These are phyloP conservation scores for Cheilosia grossa DNA, from an alignment of 2,888 invertebrate species.

Conservation along the genomic window DNA sequence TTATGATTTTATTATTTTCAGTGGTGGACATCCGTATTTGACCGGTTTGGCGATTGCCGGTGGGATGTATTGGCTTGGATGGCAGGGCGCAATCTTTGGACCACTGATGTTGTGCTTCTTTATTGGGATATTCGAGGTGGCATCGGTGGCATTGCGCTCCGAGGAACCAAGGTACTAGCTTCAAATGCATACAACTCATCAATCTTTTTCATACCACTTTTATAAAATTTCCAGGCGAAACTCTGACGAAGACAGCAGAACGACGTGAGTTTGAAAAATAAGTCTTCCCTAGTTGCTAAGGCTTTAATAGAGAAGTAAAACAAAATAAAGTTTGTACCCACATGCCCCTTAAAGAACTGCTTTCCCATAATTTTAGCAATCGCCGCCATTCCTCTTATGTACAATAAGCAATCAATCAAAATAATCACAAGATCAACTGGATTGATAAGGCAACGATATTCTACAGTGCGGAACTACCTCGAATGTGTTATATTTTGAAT, in stretches of 20 bases:
- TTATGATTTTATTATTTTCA: conserved; percentile 80
- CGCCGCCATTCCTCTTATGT: conserved; percentile 75
- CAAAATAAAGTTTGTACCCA: conserved; percentile 6
- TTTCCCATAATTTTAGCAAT: conserved; percentile 62
- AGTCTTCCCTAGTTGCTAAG: conserved; percentile 30
- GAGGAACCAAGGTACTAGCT: conserved; percentile 80
- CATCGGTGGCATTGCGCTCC: conserved; percentile 86
- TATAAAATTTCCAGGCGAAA: conserved; percentile 79
- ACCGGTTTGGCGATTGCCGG: conserved; percentile 98
- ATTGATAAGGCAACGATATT: conserved; percentile 39
- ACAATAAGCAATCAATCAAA: conserved; percentile 37
- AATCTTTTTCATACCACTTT: not conserved
- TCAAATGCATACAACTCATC: conserved; percentile 1
- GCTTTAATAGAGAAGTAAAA: conserved; percentile 40
- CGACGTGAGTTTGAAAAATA: conserved; percentile 80
- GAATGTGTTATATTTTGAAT: conserved; percentile 37
- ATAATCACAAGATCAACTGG: conserved; percentile 15
- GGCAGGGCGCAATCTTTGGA: conserved; percentile 98
- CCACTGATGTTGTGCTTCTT: conserved; percentile 97
- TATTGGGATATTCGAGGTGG: conserved; percentile 95
- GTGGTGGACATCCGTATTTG: conserved; percentile 97
- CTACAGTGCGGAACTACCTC: conserved; percentile 55
- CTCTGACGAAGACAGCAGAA: conserved; percentile 81
- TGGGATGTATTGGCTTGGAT: conserved; percentile 98
- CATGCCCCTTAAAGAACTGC: conserved; percentile 14